phyloP scores from a whole-genome alignment of 2,113 vertebrate genomes.

The Chamaea fasciata region DNA sequence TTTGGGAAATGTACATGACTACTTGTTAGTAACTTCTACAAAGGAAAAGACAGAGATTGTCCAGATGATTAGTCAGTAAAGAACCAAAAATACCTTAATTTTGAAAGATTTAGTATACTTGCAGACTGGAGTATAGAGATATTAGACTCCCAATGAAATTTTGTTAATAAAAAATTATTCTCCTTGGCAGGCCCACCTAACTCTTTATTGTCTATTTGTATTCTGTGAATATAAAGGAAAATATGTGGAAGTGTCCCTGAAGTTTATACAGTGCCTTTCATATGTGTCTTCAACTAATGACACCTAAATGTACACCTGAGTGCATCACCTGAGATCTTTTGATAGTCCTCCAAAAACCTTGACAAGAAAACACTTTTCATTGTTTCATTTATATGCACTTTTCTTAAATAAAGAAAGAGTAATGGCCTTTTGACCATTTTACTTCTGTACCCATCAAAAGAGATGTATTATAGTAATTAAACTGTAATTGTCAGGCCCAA shows the following conservation, averaged over 20 bases:
- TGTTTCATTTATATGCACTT: not conserved
- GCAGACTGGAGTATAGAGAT: not conserved
- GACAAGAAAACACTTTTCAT: not conserved
- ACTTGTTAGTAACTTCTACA: not conserved
- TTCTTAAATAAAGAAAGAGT: constrained; percentile 26
- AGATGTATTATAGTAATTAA: constrained; percentile 31
- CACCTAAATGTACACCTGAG: not conserved
- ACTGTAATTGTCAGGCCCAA: not conserved
- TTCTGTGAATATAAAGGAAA: not conserved
- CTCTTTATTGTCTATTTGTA: not conserved
- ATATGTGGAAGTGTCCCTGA: not conserved
- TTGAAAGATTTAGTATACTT: not conserved
- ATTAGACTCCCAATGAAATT: not conserved
- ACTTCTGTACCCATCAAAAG: not conserved
- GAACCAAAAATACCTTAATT: not conserved
- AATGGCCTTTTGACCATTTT: not conserved
- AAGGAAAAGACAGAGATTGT: not conserved
- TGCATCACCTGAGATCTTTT: not conserved
- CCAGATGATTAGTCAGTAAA: not conserved
- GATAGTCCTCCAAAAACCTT: not conserved
- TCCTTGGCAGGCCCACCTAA: not conserved
- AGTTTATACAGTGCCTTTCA: not conserved
- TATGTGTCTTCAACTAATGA: not conserved
- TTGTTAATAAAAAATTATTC: not conserved
- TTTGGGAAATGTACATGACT: not conserved